Percentiles rank a stretch among this genome's conserved stretches.
Conservation (phyloP, 2,888 invertebrate genomes). For the Disparrhopalites patrizii region DNA sequence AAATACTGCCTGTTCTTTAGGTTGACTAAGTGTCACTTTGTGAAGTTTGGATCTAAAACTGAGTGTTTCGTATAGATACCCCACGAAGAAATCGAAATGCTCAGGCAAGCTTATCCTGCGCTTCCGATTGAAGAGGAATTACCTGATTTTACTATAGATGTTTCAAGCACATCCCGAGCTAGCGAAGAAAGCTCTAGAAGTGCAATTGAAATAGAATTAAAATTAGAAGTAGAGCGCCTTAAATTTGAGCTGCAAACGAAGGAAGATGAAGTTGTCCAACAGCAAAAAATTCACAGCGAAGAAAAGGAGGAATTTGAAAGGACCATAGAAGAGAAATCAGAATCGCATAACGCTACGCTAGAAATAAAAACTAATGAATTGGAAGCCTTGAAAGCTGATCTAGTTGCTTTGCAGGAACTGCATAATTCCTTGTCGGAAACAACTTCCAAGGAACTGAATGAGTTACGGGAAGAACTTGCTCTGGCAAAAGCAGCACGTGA, state of each 20-base stretch:
- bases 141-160: constrained; percentile 23
- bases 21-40: no score
- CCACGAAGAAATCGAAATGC: constrained; percentile 60
- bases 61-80: constrained; percentile 51
- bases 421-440: not conserved
- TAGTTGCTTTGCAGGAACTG: not conserved
- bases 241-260: constrained; percentile 27
- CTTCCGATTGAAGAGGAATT: constrained; percentile 54
- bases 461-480: constrained; percentile 10
- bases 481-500: not conserved
- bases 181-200: constrained; percentile 29
- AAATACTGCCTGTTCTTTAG: no score
- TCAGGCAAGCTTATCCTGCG: constrained; percentile 65
- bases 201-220: constrained; percentile 25
- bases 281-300: constrained; percentile 8
- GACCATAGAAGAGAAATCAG: constrained; percentile 2
- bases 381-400: not conserved
- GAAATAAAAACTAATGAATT: constrained; percentile 1
- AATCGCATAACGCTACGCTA: not conserved
- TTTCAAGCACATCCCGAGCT: constrained; percentile 20
- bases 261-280: constrained; percentile 20
- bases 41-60: no score
- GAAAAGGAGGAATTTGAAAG: constrained; percentile 20
- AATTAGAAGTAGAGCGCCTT: constrained; percentile 23
- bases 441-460: not conserved